These are phyloP conservation scores for Oryzias curvinotus DNA, from an alignment of 2,113 vertebrate species.

Conservation along the genomic window DNA sequence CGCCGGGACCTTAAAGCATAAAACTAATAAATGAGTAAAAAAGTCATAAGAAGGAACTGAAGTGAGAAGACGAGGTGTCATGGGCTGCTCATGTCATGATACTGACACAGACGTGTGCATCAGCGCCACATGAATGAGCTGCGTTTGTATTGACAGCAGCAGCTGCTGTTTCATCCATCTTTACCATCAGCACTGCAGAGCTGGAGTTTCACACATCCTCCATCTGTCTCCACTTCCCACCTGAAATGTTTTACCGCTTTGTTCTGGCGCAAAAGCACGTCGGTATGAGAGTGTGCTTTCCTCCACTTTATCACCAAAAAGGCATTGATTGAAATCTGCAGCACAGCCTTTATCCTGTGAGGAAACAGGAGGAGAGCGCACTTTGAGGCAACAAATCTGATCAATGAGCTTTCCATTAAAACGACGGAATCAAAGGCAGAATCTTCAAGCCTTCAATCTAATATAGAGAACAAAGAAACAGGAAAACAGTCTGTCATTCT, in stretches of 20 bases:
- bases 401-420: no score
- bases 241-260: not conserved
- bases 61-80: not conserved
- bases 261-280: no score
- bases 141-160: conserved; percentile 13
- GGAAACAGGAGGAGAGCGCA: no score
- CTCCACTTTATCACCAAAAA: not conserved
- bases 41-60: not conserved
- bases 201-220: not conserved
- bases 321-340: not conserved
- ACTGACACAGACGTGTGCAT: conserved; percentile 5
- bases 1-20: not conserved
- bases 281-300: no score
- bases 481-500: not conserved
- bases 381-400: no score
- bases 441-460: no score
- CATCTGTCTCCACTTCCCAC: not conserved
- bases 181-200: not conserved
- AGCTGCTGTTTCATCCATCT: conserved; percentile 3
- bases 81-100: not conserved
- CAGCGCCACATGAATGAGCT: not conserved
- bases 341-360: no score
- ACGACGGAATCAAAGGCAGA: no score
- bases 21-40: not conserved
- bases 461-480: no score